Percentiles rank a stretch among this genome's conserved stretches.
Conservation (phyloP, 2,797 vertebrate species). For the Rhynchotus rufescens region DNA sequence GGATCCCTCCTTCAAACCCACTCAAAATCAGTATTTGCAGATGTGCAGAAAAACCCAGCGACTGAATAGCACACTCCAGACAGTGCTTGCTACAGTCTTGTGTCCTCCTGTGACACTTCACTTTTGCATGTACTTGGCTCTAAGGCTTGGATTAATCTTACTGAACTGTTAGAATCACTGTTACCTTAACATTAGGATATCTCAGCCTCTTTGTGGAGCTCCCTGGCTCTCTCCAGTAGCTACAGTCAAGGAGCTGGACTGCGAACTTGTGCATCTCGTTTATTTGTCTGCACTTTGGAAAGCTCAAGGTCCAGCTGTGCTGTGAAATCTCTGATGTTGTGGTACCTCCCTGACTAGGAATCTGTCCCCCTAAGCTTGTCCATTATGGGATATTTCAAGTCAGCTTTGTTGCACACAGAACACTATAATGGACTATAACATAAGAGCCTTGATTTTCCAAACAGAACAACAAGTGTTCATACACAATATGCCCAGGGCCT, state of each 20-base stretch:
- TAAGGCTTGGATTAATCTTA: neutral
- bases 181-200: neutral
- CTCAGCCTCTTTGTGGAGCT: neutral
- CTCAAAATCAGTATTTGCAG: neutral
- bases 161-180: neutral
- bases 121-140: neutral
- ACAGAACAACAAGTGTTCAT: neutral
- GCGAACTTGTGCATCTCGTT: neutral
- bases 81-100: neutral
- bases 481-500: neutral
- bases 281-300: neutral
- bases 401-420: neutral
- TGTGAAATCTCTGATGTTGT: neutral
- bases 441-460: neutral
- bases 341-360: neutral
- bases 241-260: neutral
- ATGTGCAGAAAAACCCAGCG: neutral
- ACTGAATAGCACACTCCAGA: neutral
- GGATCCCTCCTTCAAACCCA: neutral
- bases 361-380: neutral
- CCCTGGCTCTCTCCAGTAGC: neutral
- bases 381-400: accelerated
- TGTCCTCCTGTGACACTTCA: neutral
- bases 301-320: neutral
- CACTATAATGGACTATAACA: accelerated